Conservation (phyloP, 2,113 vertebrate genomes). For the Hyaena hyaena region DNA sequence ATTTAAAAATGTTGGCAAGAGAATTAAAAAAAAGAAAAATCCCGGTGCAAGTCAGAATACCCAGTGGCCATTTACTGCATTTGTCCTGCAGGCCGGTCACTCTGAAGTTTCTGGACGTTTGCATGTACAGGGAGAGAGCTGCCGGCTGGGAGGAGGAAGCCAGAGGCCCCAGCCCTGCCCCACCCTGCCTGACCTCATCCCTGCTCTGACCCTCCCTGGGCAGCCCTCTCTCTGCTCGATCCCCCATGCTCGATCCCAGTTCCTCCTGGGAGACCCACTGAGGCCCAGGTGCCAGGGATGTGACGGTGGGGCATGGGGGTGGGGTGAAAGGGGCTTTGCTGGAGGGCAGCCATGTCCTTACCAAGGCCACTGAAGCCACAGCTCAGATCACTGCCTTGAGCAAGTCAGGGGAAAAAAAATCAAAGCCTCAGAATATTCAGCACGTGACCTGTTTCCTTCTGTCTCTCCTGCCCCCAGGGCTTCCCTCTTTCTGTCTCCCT, state of each 20-base stretch:
- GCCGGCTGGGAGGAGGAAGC: background rate
- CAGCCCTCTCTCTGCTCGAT: background rate
- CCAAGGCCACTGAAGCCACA: background rate
- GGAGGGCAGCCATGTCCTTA: background rate
- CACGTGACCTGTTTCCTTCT: background rate
- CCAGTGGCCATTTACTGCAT: background rate
- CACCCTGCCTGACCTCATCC: no score
- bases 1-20: background rate
- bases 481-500: background rate
- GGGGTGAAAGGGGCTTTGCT: background rate
- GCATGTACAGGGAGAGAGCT: background rate
- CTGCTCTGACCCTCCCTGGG: background rate
- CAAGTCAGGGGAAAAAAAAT: background rate
- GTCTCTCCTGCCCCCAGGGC: background rate
- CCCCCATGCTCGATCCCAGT: background rate
- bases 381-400: background rate
- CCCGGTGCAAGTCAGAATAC: background rate
- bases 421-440: background rate
- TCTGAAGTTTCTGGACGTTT: background rate
- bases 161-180: background rate
- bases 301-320: accelerated
- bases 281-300: no score
- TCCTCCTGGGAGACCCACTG: no score
- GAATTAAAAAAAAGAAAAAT: background rate
- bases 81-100: background rate